phyloP scores from a whole-genome alignment of 2,113 vertebrate genomes.

The Neoarius graeffei region DNA sequence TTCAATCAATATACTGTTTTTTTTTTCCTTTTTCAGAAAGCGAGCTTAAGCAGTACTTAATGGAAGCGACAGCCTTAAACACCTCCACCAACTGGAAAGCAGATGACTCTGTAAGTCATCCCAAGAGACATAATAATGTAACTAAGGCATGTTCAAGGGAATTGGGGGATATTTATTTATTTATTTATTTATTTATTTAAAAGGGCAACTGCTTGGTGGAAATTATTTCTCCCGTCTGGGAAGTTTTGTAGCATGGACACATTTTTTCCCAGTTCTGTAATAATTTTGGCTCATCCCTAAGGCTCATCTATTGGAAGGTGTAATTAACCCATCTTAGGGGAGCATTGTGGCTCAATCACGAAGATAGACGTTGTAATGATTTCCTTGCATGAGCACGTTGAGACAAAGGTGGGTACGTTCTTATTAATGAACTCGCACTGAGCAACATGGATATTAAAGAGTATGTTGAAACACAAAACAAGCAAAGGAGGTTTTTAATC shows the following conservation, averaged over 20 bases:
- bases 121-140: conserved; percentile 17
- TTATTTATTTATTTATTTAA: too few species aligned
- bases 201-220: not conserved
- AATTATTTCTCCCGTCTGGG: conserved; percentile 2
- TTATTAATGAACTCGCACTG: conserved; percentile 34
- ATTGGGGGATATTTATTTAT: not conserved
- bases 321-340: conserved; percentile 44
- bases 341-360: conserved; percentile 43
- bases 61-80: conserved; percentile 12
- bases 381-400: conserved; percentile 12
- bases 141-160: conserved; percentile 21
- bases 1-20: not conserved
- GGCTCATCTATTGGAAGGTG: conserved; percentile 16
- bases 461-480: conserved; percentile 39
- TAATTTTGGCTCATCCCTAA: conserved; percentile 9
- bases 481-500: conserved; percentile 27
- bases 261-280: conserved; percentile 4
- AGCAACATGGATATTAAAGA: conserved; percentile 4
- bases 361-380: conserved; percentile 32
- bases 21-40: not conserved
- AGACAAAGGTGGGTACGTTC: not conserved
- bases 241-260: conserved; percentile 7
- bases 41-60: conserved; percentile 31
- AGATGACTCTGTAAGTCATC: conserved; percentile 35
- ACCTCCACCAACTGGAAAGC: conserved; percentile 15